Percentiles rank a stretch among this genome's conserved stretches.
phyloP scores from a whole-genome alignment of 2,113 vertebrate genomes.

The Seriola rivoliana region DNA sequence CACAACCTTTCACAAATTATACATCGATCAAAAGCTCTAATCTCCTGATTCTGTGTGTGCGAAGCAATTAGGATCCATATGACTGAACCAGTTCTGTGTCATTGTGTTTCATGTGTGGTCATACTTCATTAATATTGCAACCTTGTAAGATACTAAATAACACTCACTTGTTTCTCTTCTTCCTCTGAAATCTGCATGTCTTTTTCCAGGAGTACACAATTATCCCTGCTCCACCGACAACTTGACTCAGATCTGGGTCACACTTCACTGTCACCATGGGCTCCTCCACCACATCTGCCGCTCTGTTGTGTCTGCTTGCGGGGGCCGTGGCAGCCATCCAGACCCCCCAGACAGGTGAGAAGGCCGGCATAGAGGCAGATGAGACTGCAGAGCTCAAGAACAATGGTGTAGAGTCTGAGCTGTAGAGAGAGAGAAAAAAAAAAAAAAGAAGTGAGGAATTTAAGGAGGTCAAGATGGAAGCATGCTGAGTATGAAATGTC shows the following conservation, averaged over 20 bases:
- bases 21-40: too few species aligned
- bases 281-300: conserved; percentile 14
- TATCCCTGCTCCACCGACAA: neutral
- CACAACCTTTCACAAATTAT: too few species aligned
- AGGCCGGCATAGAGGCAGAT: neutral
- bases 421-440: neutral
- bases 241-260: conserved; percentile 11
- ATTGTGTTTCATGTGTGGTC: neutral
- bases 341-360: conserved; percentile 66
- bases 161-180: neutral
- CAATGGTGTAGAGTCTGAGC: neutral
- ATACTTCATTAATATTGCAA: neutral
- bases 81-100: too few species aligned
- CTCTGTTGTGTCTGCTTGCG: conserved; percentile 68
- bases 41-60: too few species aligned
- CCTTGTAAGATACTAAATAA: neutral
- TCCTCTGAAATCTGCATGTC: neutral
- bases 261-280: conserved; percentile 64
- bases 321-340: conserved; percentile 53
- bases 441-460: neutral
- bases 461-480: conserved; percentile 20
- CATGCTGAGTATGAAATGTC: neutral
- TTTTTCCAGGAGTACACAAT: conserved; percentile 11
- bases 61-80: too few species aligned
- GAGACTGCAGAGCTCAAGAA: neutral